Conservation (phyloP, 2,888 invertebrate genomes). For the Pyrrhosoma nymphula region DNA sequence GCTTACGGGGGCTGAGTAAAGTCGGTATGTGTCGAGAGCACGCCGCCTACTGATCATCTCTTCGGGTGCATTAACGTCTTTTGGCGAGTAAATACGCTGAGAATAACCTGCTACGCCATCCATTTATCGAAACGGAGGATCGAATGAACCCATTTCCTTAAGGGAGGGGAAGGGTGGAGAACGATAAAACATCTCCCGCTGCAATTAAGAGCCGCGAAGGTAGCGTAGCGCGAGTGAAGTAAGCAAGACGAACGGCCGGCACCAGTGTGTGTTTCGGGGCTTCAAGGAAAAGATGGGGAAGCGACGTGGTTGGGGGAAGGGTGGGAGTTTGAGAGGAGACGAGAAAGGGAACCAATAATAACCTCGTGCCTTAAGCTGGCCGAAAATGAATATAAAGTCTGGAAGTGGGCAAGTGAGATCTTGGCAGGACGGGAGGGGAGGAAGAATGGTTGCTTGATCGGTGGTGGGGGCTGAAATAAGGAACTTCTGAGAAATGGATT, state of each 20-base stretch:
- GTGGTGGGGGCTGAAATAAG: constrained; percentile 23
- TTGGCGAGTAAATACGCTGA: neutral
- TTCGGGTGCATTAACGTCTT: neutral
- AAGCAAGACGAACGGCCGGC: neutral
- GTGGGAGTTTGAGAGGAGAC: neutral
- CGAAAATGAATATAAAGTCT: neutral
- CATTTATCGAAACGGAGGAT: neutral
- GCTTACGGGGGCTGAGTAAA: too few species aligned
- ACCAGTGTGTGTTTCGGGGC: neutral
- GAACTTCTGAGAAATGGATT: constrained; percentile 46
- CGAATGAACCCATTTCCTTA: neutral
- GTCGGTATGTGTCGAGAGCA: neutral
- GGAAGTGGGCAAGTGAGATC: neutral
- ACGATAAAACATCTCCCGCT: neutral
- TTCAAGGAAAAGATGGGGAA: neutral
- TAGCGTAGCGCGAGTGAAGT: neutral
- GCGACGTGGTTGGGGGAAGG: neutral
- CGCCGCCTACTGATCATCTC: neutral
- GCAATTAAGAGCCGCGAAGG: neutral
- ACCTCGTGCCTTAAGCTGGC: neutral
- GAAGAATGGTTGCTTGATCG: neutral
- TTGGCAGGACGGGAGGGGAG: neutral
- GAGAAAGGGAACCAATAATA: neutral
- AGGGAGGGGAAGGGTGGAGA: neutral
- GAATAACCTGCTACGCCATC: neutral